Percentiles rank a stretch among this genome's conserved stretches.
These are phyloP conservation scores for Sylvia atricapilla DNA, from an alignment of 2,113 vertebrate genomes.

Conservation along the genomic window DNA sequence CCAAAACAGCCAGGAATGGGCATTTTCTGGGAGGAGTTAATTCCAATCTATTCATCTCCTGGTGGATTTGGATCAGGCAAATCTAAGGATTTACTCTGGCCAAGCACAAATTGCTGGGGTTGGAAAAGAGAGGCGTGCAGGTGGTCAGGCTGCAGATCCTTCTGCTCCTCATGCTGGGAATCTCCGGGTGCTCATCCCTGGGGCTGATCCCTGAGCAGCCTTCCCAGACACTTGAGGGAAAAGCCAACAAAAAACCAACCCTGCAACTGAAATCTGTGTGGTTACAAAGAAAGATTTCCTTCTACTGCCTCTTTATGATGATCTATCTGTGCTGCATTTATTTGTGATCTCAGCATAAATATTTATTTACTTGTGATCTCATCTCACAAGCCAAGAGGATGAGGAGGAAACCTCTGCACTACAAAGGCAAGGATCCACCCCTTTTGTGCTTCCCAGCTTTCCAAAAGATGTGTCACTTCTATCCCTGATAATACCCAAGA, in stretches of 20 bases:
- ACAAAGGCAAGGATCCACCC: not conserved
- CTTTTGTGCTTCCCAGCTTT: not conserved
- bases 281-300: not conserved
- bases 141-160: not conserved
- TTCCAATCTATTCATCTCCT: not conserved
- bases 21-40: not conserved
- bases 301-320: not conserved
- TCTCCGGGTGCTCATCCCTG: not conserved
- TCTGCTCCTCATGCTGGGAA: not conserved
- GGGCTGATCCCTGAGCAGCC: not conserved
- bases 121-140: not conserved
- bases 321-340: accelerated
- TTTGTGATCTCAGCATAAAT: not conserved
- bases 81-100: not conserved
- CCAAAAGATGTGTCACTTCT: not conserved
- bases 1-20: not conserved
- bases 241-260: not conserved
- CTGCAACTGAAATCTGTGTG: not conserved
- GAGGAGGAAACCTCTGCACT: not conserved
- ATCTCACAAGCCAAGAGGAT: not conserved
- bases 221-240: not conserved
- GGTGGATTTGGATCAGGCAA: not conserved
- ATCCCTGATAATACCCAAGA: not conserved
- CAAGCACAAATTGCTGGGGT: not conserved
- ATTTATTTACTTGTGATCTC: not conserved